Evolutionary conservation across 2,888 invertebrate genomes (phyloP), one percentile per base, ranked within the genome.

Genomic region (Philhelius pedissequus): DNA sequence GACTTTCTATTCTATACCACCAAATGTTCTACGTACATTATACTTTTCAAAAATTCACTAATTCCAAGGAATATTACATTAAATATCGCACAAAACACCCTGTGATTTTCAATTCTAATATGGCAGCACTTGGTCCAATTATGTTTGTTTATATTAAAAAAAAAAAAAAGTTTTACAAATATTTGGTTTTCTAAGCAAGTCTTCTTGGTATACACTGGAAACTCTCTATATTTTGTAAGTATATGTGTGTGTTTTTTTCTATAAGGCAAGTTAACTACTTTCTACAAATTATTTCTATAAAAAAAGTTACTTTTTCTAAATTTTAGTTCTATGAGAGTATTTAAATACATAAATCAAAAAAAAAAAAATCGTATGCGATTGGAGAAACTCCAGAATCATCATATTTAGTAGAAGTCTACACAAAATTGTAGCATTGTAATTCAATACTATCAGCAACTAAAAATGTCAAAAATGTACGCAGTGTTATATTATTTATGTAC

Each of bases 211-310:
- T 70, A 75, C 75, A 56, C 40, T 68, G 73, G 73, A 68, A 79
- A 78, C 54, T 68, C 45, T 52, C 62, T 80, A 54, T 25, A 35
- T 52, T 48, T n/a, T n/a, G n/a, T n/a, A n/a, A n/a, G 7, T 52
- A 25, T 45, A 15, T 25, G 22, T 66, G 4, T 48, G 6, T 15
- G 4, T 22, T 3, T 48, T n/a, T 70, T 32, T 69, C 64, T 79
- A 79, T 83, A 83, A 83, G 83, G 83, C 83, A 83, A 75, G 83
- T 79, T 79, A 79, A 56, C 74, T 79, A 83, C 74, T 70, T 54
- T 64, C 79, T 75, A 74, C 69, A 79, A 70, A 71, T 70, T 75
- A 83, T 66, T 52, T 43, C 79, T 83, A 79, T 8, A 43, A 32
- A 38, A n/a, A 40, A 66, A 5, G n/a, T 38, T 45, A 30, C 52